A percentile compares a stretch with the other conserved stretches of the same genome.
Conservation (phyloP, 37 sponge, comb jelly and placozoan species). For the Cliona cf. orientalis region DNA sequence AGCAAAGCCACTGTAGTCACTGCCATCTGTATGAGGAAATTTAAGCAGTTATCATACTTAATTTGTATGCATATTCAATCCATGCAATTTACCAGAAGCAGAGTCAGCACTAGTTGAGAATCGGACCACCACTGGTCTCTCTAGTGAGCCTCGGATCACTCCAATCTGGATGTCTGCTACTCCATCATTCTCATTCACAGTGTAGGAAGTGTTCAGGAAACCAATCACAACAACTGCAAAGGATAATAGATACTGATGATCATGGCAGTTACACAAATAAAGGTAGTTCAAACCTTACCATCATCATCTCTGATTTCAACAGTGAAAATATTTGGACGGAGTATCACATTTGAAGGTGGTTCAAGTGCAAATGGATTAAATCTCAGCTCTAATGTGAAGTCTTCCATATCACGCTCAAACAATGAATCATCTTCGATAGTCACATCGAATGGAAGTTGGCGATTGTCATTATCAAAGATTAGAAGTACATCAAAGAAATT, state of each 20-base stretch:
- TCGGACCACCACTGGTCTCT: not conserved
- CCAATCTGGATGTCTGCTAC: not conserved
- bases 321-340: not conserved
- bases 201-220: not conserved
- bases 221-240: not conserved
- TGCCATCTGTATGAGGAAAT: too few species aligned
- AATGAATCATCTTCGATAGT: not conserved
- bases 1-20: too few species aligned
- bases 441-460: too few species aligned
- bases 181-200: slow-evolving; percentile 1
- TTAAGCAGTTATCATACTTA: too few species aligned
- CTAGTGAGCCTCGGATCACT: not conserved
- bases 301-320: slow-evolving; percentile 25
- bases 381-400: not conserved
- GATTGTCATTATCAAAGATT: too few species aligned
- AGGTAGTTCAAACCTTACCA: not conserved
- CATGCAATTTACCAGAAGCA: not conserved
- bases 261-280: not conserved
- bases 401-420: slow-evolving; percentile 4
- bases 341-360: not conserved
- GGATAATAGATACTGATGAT: not conserved
- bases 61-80: too few species aligned
- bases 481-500: too few species aligned
- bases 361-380: not conserved
- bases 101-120: not conserved